Conservation (phyloP, 2,797 vertebrate species). For the Rhabdomys pumilio region DNA sequence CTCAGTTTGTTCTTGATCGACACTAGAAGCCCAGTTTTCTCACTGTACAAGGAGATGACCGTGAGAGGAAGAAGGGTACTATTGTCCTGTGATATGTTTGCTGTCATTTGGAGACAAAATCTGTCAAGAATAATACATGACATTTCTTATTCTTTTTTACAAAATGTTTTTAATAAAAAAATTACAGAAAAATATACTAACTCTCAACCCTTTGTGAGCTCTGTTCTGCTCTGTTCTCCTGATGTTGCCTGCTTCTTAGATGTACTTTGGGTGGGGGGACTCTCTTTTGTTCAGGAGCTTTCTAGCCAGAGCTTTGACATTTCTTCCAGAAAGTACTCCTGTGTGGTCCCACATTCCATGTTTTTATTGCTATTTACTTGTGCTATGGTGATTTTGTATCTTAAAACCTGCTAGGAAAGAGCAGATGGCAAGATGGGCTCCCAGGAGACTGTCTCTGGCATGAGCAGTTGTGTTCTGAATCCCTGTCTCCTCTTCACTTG, state of each 20-base stretch:
- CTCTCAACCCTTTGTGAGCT: background rate
- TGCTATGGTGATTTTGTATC: background rate
- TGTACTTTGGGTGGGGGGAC: too few species aligned
- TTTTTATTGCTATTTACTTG: background rate
- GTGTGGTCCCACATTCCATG: background rate
- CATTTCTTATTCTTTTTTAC: background rate
- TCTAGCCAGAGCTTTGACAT: background rate
- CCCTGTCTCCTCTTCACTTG: background rate
- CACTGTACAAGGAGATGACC: background rate
- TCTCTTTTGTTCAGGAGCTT: background rate
- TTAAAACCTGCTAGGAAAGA: background rate
- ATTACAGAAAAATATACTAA: background rate
- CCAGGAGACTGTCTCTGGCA: background rate
- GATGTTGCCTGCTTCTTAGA: background rate
- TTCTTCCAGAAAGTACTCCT: background rate
- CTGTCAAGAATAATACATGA: background rate
- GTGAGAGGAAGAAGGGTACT: background rate
- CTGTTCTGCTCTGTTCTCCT: background rate
- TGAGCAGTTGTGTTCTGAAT: background rate
- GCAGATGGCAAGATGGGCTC: background rate
- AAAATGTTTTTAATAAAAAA: background rate
- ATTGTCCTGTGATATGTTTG: background rate
- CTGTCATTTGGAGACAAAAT: slow-evolving; percentile 20
- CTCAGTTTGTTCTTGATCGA: background rate
- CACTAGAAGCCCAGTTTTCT: slow-evolving; percentile 21